Percentiles rank a stretch among this genome's conserved stretches.
phyloP scores from a whole-genome alignment of 1,140 invertebrate genomes.

The Anthonomus grandis region DNA sequence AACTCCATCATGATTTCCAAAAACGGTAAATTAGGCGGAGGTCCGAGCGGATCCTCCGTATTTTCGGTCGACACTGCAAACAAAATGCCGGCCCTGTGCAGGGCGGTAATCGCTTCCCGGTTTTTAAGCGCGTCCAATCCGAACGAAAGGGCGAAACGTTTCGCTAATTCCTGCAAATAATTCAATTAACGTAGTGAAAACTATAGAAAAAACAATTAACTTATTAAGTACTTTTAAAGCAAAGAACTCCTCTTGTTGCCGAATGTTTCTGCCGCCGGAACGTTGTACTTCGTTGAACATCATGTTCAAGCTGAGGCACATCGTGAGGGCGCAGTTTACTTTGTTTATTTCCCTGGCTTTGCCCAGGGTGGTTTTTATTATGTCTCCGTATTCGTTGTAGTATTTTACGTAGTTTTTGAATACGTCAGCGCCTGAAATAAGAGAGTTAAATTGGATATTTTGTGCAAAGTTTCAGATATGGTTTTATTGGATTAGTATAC shows the following conservation, averaged over 20 bases:
- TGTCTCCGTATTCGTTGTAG: constrained; percentile 99
- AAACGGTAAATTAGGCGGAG: constrained; percentile 85
- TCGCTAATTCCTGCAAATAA: constrained; percentile 81
- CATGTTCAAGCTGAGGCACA: constrained; percentile 86
- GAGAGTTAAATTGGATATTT: too few species aligned
- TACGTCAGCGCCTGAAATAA: constrained; percentile 70
- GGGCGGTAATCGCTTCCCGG: constrained; percentile 91
- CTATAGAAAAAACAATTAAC: too few species aligned
- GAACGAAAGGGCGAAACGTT: constrained; percentile 95
- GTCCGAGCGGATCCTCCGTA: constrained; percentile 66
- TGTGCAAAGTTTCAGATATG: too few species aligned
- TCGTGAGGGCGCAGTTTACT: constrained; percentile 91
- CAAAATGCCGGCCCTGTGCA: constrained; percentile 91
- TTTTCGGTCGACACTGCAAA: constrained; percentile 72
- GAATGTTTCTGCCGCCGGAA: constrained; percentile 54
- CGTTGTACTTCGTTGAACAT: constrained; percentile 69
- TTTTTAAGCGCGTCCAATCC: constrained; percentile 97
- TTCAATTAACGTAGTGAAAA: too few species aligned
- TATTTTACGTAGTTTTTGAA: constrained; percentile 98
- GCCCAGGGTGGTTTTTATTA: constrained; percentile 94
- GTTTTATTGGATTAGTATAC: too few species aligned
- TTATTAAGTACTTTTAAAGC: constrained; percentile 67
- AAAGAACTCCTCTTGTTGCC: constrained; percentile 76
- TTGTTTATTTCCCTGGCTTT: constrained; percentile 98
- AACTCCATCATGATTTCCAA: constrained; percentile 95